Conservation (phyloP, 2,113 vertebrate species). For the Cygnus buccinator region DNA sequence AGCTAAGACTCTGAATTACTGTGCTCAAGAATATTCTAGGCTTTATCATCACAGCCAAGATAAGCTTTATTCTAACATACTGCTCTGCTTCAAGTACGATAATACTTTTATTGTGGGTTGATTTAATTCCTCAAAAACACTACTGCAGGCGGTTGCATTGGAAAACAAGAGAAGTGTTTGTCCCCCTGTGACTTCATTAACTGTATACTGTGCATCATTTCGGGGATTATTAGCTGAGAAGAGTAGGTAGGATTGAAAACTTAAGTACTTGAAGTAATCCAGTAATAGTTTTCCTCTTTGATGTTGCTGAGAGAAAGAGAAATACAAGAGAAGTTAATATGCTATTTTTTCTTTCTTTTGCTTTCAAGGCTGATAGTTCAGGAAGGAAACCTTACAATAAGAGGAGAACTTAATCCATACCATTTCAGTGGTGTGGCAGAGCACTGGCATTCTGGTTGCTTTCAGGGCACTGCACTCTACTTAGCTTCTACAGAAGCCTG, state of each 20-base stretch:
- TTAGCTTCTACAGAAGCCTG: neutral
- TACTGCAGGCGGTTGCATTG: neutral
- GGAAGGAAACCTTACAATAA: neutral
- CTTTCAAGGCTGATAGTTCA: neutral
- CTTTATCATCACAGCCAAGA: neutral
- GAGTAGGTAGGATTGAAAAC: neutral
- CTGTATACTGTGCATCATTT: neutral
- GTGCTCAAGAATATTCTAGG: neutral
- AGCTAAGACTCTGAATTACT: neutral
- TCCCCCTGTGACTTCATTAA: neutral
- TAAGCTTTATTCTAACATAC: neutral
- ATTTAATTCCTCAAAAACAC: neutral
- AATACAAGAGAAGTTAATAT: neutral
- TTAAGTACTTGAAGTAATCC: neutral
- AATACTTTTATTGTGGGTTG: neutral
- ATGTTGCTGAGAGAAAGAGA: neutral
- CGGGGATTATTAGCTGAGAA: neutral
- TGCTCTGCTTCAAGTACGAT: neutral
- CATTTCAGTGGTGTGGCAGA: neutral
- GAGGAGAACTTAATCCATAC: neutral
- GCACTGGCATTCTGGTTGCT: neutral
- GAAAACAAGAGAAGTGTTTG: neutral
- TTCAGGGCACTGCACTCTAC: neutral
- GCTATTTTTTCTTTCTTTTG: neutral
- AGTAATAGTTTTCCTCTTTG: neutral